A percentile compares a stretch with the other conserved stretches of the same genome.
Evolutionary conservation across 92 coral and sea anemone genomes (phyloP).

Genomic region (Palythoa grandis): DNA sequence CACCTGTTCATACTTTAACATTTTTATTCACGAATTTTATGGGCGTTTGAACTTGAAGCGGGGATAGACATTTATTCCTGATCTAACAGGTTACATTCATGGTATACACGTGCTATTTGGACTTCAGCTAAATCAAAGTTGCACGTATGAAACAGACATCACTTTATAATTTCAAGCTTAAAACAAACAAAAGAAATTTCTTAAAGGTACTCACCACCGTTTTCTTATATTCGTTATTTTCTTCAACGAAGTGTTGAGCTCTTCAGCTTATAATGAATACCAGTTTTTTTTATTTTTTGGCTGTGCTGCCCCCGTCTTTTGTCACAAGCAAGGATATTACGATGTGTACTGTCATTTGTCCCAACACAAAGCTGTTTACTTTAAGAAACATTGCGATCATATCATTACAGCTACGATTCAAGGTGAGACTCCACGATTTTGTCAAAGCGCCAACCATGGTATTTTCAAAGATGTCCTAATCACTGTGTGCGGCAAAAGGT

Average conservation of each 20-base stretch:
- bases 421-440: background rate
- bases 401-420: constrained; percentile 3
- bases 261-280: no score
- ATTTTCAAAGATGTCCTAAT: background rate
- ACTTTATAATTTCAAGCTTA: background rate
- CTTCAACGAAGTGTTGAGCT: no score
- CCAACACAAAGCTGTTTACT: background rate
- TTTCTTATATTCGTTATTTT: no score
- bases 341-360: background rate
- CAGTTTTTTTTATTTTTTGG: no score
- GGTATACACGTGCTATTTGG: background rate
- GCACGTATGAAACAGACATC: background rate
- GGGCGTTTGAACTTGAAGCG: background rate
- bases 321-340: background rate
- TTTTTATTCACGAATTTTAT: background rate
- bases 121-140: background rate
- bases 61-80: background rate
- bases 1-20: background rate
- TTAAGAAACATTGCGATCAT: background rate
- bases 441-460: background rate
- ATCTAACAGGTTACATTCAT: background rate
- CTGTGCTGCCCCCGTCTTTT: no score
- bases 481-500: constrained; percentile 5
- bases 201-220: background rate
- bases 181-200: background rate